phyloP scores from a whole-genome alignment of 2,797 vertebrate species.

The Mico argentatus region DNA sequence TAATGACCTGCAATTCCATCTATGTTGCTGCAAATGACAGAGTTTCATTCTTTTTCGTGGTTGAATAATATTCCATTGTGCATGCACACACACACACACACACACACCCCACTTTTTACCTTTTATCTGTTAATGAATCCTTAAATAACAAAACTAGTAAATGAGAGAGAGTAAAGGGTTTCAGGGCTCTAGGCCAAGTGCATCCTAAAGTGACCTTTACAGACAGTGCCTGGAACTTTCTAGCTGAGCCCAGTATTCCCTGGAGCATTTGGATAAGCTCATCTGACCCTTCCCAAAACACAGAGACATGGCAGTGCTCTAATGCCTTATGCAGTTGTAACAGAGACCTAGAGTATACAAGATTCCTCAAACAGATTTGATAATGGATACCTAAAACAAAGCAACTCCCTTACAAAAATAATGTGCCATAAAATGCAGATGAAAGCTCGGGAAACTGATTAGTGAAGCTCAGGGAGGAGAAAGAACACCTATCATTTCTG shows the following conservation, averaged over 20 bases:
- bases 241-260: background rate
- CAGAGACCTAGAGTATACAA: background rate
- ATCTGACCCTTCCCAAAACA: background rate
- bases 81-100: background rate
- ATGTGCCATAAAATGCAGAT: background rate
- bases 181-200: rapidly evolving
- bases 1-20: background rate
- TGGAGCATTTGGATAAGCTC: no score
- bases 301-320: rapidly evolving
- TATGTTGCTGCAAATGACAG: background rate
- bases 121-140: background rate
- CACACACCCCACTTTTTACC: background rate
- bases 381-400: no score
- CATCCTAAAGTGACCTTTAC: no score
- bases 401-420: background rate
- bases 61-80: background rate
- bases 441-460: background rate
- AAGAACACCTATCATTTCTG: background rate
- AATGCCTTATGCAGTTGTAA: no score
- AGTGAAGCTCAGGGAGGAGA: no score
- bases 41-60: background rate
- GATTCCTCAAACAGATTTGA: background rate
- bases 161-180: rapidly evolving
- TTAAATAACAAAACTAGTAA: background rate
- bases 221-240: background rate